Evolutionary conservation across 2,113 vertebrate genomes (phyloP).

Genomic region (Arvicanthis niloticus): DNA sequence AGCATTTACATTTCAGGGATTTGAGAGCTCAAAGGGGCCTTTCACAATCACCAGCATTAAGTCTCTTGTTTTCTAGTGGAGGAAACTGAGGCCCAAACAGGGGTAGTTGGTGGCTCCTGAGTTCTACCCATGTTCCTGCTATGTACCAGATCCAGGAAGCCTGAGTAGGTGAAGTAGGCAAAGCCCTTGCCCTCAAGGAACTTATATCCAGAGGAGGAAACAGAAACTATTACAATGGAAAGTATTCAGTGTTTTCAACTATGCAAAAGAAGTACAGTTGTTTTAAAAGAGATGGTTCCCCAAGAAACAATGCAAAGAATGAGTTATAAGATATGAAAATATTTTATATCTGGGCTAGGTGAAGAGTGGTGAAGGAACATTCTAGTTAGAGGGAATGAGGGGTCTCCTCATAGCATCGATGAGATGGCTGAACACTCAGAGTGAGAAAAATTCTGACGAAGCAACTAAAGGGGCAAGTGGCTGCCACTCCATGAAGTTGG

Average conservation of each 20-base stretch:
- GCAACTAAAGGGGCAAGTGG: no score
- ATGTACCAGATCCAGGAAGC: not conserved
- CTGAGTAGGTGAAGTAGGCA: not conserved
- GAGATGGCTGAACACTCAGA: not conserved
- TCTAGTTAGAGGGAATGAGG: not conserved
- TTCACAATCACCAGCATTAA: not conserved
- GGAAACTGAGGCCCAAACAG: slow-evolving; percentile 53
- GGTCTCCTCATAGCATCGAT: not conserved
- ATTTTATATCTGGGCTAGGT: not conserved
- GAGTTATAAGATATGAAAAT: not conserved
- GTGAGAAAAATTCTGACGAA: not conserved
- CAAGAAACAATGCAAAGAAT: not conserved
- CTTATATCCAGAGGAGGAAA: not conserved
- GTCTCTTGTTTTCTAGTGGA: slow-evolving; percentile 18
- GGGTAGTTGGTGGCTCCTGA: not conserved
- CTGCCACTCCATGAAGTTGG: not conserved
- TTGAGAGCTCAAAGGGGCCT: slow-evolving; percentile 59
- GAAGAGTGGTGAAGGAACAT: not conserved
- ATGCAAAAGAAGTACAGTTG: not conserved
- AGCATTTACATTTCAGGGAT: slow-evolving; percentile 74
- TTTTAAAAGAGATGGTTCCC: not conserved
- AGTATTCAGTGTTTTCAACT: not conserved
- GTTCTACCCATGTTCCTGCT: not conserved
- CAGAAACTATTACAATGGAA: not conserved
- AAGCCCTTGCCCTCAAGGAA: slow-evolving; percentile 22